Evolutionary conservation across 2,113 vertebrate species (phyloP), one percentile per base, ranked within the genome.

Genomic region (Sapayoa aenigma): DNA sequence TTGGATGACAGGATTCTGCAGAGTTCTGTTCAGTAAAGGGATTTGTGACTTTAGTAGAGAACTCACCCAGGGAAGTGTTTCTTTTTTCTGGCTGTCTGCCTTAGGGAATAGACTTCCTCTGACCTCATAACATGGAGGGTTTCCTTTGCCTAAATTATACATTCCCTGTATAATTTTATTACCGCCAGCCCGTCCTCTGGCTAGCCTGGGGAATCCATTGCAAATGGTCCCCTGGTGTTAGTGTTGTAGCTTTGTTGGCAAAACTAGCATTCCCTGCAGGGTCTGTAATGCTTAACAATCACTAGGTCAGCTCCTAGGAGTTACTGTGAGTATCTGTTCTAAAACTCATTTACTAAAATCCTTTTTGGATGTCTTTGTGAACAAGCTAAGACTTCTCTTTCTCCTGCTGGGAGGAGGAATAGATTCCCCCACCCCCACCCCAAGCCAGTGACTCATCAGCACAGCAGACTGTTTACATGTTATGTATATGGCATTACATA

Each of bases 381-480:
- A 44, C 18, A 82, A 50, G 28, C 73, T 65, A 37, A 1, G 31
- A 62, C 85, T 92, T 81, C 17, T 87, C 9, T 73, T 93, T 46
- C 10, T 92, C 30, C 53, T 50, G 37, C 74, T 69, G 58, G 49
- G 37, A 79, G 46, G 53, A 82, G 37, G 23, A 89, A 56, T 24
- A 53, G 74, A 41, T 69, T n/a, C n/a, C n/a, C n/a, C n/a, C n/a
- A n/a, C n/a, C n/a, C n/a, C n/a, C n/a, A n/a, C n/a, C n/a, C n/a
- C n/a, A n/a, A 85, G 50, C 37, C 81, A 73, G 49, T 94, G 87
- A 95, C 69, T 96, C 78, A 71, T 69, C 62, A 65, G 44, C 66
- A n/a, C 53, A n/a, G 28, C 39, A 42, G 62, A 21, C 31, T 79
- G 71, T 94, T 94, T 94, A 46, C 37, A 2, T 59, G 27, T 71